phyloP scores from a whole-genome alignment of 2,888 invertebrate species.

The Panopea generosa region DNA sequence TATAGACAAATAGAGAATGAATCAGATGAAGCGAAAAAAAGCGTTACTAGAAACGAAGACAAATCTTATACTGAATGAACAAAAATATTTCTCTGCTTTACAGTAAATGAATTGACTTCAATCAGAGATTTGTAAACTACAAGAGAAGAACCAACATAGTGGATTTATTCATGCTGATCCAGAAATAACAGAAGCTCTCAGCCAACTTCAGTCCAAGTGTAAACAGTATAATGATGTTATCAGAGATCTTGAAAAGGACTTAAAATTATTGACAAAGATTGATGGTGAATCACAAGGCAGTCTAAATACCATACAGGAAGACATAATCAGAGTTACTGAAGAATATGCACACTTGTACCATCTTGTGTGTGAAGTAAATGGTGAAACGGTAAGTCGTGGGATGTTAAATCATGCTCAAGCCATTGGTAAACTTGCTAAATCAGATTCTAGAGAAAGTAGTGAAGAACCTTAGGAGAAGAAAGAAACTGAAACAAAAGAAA shows the following conservation, averaged over 20 bases:
- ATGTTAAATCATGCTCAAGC: constrained; percentile 93
- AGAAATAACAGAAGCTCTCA: constrained; percentile 88
- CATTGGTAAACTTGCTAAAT: constrained; percentile 62
- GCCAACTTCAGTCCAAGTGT: constrained; percentile 91
- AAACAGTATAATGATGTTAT: constrained; percentile 90
- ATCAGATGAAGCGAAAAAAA: constrained; percentile 89
- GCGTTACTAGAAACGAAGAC: constrained; percentile 87
- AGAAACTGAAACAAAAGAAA: constrained; percentile 55
- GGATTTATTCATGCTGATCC: constrained; percentile 62
- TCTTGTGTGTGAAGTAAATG: constrained; percentile 98
- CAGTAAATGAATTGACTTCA: constrained; percentile 91
- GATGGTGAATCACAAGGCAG: constrained; percentile 88
- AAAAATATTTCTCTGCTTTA: constrained; percentile 91
- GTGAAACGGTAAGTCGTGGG: constrained; percentile 94
- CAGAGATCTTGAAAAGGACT: constrained; percentile 90
- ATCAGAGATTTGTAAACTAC: constrained; percentile 87
- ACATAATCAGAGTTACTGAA: constrained; percentile 94
- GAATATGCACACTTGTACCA: constrained; percentile 97
- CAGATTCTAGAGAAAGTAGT: constrained; percentile 67
- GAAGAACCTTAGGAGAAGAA: constrained; percentile 65
- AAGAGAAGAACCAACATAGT: constrained; percentile 71
- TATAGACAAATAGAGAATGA: constrained; percentile 85
- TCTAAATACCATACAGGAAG: constrained; percentile 89
- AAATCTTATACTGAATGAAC: constrained; percentile 89
- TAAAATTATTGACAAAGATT: constrained; percentile 89